Conservation (phyloP, 1,140 invertebrate species). For the Drosophila carrolli region DNA sequence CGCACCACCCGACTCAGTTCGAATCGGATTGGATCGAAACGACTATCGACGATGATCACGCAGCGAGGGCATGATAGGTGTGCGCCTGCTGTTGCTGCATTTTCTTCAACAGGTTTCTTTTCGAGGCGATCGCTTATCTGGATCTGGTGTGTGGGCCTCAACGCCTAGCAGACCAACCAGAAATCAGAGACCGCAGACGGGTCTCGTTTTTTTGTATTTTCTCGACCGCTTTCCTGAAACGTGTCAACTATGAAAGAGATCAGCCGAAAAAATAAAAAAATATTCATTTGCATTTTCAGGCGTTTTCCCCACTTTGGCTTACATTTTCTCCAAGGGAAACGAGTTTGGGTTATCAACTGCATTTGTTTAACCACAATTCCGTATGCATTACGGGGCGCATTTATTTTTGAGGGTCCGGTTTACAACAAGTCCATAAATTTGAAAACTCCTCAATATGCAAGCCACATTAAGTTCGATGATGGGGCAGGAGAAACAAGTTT, state of each 20-base stretch:
- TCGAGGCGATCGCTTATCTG: conserved; percentile 54
- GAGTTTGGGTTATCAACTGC: conserved; percentile 33
- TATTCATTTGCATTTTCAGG: conserved; percentile 51
- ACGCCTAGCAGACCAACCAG: conserved; percentile 33
- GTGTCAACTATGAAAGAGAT: conserved; percentile 60
- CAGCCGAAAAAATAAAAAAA: conserved; percentile 29
- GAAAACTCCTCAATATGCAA: conserved; percentile 58
- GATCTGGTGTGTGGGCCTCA: conserved; percentile 47
- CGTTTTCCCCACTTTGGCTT: conserved; percentile 44
- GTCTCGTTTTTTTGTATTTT: conserved; percentile 45
- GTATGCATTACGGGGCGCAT: conserved; percentile 35
- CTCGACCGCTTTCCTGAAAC: conserved; percentile 50
- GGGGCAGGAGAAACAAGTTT: conserved; percentile 59
- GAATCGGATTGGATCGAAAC: conserved; percentile 21
- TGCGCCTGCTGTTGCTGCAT: conserved; percentile 58
- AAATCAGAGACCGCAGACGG: conserved; percentile 41
- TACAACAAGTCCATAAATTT: conserved; percentile 60
- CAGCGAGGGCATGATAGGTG: conserved; percentile 64
- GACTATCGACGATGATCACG: conserved; percentile 69
- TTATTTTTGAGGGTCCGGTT: conserved; percentile 60
- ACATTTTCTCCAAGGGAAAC: conserved; percentile 44
- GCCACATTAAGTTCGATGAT: conserved; percentile 34
- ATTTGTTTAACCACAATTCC: conserved; percentile 29
- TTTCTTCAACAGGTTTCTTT: conserved; percentile 78
- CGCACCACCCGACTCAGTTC: conserved; percentile 40